Evolutionary conservation across 2,113 vertebrate species (phyloP).

Genomic region (Platysteira castanea): DNA sequence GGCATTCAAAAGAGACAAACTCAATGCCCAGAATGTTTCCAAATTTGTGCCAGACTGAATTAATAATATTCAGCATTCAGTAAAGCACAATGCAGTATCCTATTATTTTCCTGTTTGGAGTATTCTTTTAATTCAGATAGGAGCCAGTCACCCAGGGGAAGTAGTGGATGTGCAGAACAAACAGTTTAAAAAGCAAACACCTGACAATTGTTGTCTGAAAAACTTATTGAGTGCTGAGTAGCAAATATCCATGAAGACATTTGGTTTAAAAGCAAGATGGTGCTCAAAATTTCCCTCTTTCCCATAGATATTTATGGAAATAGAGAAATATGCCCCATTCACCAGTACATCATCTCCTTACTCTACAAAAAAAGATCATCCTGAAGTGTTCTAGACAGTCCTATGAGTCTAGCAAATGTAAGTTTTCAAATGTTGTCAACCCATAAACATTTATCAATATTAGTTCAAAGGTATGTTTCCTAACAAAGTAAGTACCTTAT

Average conservation of each 20-base stretch:
- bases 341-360: background rate
- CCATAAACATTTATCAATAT: background rate
- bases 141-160: background rate
- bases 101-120: background rate
- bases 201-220: background rate
- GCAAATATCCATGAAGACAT: background rate
- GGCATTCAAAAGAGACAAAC: background rate
- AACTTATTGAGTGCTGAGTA: background rate
- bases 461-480: background rate
- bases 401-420: background rate
- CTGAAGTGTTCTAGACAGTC: background rate
- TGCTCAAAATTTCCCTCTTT: background rate
- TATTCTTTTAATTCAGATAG: background rate
- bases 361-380: background rate
- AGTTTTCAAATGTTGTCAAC: background rate
- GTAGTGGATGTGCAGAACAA: background rate
- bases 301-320: background rate
- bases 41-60: conserved; percentile 4
- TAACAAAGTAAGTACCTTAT: background rate
- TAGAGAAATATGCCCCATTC: background rate
- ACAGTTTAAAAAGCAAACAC: background rate
- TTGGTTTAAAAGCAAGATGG: background rate
- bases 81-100: background rate
- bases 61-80: background rate
- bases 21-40: conserved; percentile 11